Base-by-base conservation (phyloP, 1,140 invertebrate genomes). In the Heliconius melpomene region DNA sequence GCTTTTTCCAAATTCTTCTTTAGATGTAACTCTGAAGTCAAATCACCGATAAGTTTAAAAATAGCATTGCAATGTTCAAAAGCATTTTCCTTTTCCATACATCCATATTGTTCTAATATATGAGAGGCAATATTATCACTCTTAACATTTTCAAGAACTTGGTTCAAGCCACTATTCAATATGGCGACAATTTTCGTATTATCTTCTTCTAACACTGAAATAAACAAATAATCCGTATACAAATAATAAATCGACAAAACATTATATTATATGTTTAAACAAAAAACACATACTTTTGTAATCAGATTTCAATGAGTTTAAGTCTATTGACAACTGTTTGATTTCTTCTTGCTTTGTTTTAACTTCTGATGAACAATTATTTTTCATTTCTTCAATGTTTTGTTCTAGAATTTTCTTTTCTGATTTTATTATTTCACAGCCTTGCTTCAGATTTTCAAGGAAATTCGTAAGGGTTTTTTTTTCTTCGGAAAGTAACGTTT, bases 261-360 rank as follows among this genome's bases (percentile, higher is more conserved):
- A 74, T 77, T 54, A 78, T 74, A 78, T 77, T 77, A 75, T 77
- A 72, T 77, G 60, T 79, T 54, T 72, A 71, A 83, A 77, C 74
- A 76, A 76, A 79, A 79, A 75, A 78, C 60, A 84, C 85, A 84
- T 84, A 89, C 88, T 78, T 82, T 88, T 82, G 77, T 82, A 84
- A 60, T 84, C 80, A 29, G 75, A 81, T 79, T 87, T 80, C n/a
- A 89, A 72, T 74, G 66, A 77, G 29, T 83, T 77, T 13, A 83
- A 77, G 38, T 84, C 80, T 36, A 74, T 40, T 54, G 71, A 79
- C 23, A 86, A 50, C 32, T 83, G 81, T 23, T 78, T 75, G 36
- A 89, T 75, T 78, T 87, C 83, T 18, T 83, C 73, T 73, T 78
- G 82, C 29, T 84, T 84, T 50, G 72, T 80, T 52, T 81, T 78